These are phyloP conservation scores for Erpornis zantholeuca DNA, from an alignment of 2,113 vertebrate genomes.

Conservation along the genomic window DNA sequence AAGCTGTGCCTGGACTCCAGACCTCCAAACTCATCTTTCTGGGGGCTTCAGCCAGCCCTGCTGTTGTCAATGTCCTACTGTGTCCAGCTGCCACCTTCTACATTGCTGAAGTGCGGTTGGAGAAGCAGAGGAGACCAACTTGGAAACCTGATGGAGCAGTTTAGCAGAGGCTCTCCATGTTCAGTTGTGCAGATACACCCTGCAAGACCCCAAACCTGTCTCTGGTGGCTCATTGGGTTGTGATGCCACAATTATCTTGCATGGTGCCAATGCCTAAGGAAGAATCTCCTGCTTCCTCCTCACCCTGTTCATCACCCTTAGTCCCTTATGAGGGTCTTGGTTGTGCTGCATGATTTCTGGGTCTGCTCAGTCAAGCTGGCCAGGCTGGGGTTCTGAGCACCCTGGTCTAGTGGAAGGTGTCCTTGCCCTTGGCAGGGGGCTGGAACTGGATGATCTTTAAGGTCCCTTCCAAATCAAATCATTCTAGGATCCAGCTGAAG, in stretches of 20 bases:
- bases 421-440: background rate
- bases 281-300: background rate
- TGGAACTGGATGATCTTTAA: background rate
- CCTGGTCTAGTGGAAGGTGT: background rate
- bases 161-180: background rate
- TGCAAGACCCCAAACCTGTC: too few species aligned
- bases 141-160: background rate
- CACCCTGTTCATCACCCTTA: background rate
- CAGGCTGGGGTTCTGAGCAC: background rate
- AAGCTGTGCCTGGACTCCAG: background rate
- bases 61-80: background rate
- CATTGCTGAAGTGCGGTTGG: background rate
- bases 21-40: background rate
- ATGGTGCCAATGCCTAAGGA: background rate
- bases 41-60: background rate
- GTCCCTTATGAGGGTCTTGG: background rate
- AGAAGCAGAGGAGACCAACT: background rate
- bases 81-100: background rate
- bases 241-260: background rate
- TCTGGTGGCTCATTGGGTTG: background rate
- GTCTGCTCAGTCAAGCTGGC: background rate
- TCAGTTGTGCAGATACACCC: too few species aligned
- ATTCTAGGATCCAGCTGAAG: background rate
- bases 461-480: background rate
- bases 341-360: background rate